Conservation (phyloP, 2,797 vertebrate species). For the Lycodopsis pacificus region DNA sequence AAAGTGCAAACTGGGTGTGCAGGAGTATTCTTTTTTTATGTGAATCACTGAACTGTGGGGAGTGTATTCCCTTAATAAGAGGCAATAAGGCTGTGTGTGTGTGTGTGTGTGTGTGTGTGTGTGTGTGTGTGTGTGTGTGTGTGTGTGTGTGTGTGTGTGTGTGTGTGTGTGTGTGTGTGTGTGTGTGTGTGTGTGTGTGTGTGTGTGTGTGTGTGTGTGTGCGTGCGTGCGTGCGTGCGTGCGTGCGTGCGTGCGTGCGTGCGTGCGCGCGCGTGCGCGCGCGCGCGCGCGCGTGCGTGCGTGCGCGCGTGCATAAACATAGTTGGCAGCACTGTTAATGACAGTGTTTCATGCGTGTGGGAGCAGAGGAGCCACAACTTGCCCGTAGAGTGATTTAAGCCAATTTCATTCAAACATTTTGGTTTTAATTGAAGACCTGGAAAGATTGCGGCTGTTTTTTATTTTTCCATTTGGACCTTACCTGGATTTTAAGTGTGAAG, state of each 20-base stretch:
- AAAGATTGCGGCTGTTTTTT: conserved; percentile 26
- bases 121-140: conserved; percentile 1
- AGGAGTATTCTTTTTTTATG: conserved; percentile 54
- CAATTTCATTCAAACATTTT: conserved; percentile 16
- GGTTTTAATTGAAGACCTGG: conserved; percentile 35
- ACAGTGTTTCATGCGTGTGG: conserved; percentile 30
- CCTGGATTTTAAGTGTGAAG: conserved; percentile 55
- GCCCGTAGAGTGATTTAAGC: conserved; percentile 32
- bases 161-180: conserved; percentile 6
- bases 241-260: conserved; percentile 6
- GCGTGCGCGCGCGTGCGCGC: too few relatives aligned
- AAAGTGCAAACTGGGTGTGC: conserved; percentile 31
- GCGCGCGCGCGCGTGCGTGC: conserved; percentile 3
- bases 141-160: conserved; percentile 4
- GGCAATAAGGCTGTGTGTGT: conserved; percentile 62
- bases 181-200: too few relatives aligned
- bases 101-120: neutral
- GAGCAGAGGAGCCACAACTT: conserved; percentile 37
- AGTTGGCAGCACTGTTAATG: conserved; percentile 23
- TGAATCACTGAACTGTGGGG: conserved; percentile 65
- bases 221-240: conserved; percentile 12
- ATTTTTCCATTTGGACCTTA: conserved; percentile 32
- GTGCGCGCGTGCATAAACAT: neutral
- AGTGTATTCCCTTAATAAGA: conserved; percentile 27
- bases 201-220: neutral